Base-by-base conservation (phyloP, 2,797 vertebrate species). In the Miichthys miiuy region DNA sequence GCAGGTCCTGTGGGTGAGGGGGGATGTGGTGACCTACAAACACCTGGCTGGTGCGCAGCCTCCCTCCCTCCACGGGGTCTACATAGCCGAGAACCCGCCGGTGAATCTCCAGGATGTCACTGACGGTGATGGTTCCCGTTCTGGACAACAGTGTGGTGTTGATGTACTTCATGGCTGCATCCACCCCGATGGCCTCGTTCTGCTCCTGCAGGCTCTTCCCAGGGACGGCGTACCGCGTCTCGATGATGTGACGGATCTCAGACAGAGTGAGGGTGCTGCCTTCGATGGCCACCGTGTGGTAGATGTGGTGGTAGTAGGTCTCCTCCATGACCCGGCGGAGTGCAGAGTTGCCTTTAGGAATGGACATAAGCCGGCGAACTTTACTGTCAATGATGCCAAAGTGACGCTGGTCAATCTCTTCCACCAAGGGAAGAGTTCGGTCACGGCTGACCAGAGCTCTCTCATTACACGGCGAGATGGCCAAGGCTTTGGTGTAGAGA, bases 221-320 rank as follows among this genome's bases (percentile, higher is more conserved):
- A 0, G 97, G 96, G 2, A 99, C 98, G 0, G 98, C 98, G 0
- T 99, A 99, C 2, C 97, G 95, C 0, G 98, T 99, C 94, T 99
- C 97, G 0, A 99, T 96, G 91, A 99, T 99, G 93, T 99, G 97
- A 4, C 98, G 93, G 75, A 99, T 99, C 87, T 99, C 98, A 0
- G 98, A 97, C 5, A 99, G 93, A 0, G 98, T 98, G 75, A 99
- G 94, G 0, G 98, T 99, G 94, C 96, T 99, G 38, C 98, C 98
- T 83, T 99, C 98, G 0, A 99, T 99, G 6, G 98, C 98, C 7
- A 99, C 98, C 0, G 98, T 99, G 95, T 99, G 98, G 91, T 99
- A 99, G 87, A 99, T 98, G 91, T 99, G 98, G 85, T 99, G 98
- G 84, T 99, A 99, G 87, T 99, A 99, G 0, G 97, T 98, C 76